phyloP scores from a whole-genome alignment of 2,113 vertebrate genomes.

The Leucopternis melanops region DNA sequence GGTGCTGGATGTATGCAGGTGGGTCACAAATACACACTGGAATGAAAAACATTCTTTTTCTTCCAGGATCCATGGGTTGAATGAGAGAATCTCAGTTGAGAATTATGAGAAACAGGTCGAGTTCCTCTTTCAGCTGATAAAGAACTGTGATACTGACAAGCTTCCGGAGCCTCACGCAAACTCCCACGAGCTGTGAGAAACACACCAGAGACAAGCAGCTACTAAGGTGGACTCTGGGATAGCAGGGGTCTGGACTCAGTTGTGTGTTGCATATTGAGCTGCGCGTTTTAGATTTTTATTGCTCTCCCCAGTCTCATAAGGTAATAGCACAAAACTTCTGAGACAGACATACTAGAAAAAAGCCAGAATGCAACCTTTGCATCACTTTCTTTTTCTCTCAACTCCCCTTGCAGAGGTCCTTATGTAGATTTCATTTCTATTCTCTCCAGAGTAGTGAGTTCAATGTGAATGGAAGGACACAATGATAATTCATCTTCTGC shows the following conservation, averaged over 20 bases:
- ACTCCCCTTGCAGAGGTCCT: neutral
- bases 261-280: neutral
- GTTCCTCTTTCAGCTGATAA: constrained; percentile 87
- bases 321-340: neutral
- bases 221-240: neutral
- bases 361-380: neutral
- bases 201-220: neutral
- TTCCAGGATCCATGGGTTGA: constrained; percentile 86
- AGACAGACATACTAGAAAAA: neutral
- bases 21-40: neutral
- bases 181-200: constrained; percentile 79
- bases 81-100: constrained; percentile 87
- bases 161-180: constrained; percentile 69
- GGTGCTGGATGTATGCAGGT: neutral
- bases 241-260: neutral
- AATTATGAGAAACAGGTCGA: constrained; percentile 79
- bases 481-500: neutral
- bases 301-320: neutral
- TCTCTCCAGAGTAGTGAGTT: neutral
- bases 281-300: neutral
- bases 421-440: neutral
- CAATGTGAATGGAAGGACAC: neutral
- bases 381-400: neutral
- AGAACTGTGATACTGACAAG: constrained; percentile 80
- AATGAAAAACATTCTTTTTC: neutral